Conservation (phyloP, 2,113 vertebrate species). For the Leiothrix lutea region DNA sequence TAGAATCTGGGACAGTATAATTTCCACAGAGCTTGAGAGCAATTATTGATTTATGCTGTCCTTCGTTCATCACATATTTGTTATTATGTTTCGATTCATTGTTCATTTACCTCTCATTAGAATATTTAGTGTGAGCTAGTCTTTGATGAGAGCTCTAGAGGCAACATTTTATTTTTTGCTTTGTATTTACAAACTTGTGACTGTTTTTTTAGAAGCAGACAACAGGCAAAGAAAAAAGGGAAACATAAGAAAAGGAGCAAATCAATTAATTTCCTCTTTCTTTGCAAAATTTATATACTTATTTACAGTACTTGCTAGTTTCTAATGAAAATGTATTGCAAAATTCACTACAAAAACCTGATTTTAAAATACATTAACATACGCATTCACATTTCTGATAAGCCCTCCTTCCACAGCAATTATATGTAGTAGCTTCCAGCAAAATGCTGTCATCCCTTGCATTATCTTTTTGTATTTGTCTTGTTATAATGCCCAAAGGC, state of each 20-base stretch:
- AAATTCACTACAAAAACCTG: not conserved
- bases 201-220: conserved; percentile 37
- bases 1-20: conserved; percentile 43
- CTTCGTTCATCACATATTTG: conserved; percentile 63
- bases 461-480: conserved; percentile 20
- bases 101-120: conserved; percentile 66
- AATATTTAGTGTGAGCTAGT: conserved; percentile 47
- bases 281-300: not conserved
- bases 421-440: not conserved
- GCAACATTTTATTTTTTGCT: conserved; percentile 59
- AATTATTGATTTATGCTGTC: conserved; percentile 64
- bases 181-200: conserved; percentile 21
- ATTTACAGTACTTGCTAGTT: not conserved
- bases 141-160: conserved; percentile 55
- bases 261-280: not conserved
- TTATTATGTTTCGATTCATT: conserved; percentile 60
- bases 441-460: not conserved
- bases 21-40: conserved; percentile 52
- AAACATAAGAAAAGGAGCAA: not conserved
- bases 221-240: not conserved
- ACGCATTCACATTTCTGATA: not conserved
- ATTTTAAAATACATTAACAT: not conserved
- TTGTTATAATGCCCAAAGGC: not conserved
- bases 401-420: not conserved
- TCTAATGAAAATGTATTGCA: not conserved